These are phyloP conservation scores for Heliconius hewitsoni DNA, from an alignment of 1,140 invertebrate species.

Conservation along the genomic window DNA sequence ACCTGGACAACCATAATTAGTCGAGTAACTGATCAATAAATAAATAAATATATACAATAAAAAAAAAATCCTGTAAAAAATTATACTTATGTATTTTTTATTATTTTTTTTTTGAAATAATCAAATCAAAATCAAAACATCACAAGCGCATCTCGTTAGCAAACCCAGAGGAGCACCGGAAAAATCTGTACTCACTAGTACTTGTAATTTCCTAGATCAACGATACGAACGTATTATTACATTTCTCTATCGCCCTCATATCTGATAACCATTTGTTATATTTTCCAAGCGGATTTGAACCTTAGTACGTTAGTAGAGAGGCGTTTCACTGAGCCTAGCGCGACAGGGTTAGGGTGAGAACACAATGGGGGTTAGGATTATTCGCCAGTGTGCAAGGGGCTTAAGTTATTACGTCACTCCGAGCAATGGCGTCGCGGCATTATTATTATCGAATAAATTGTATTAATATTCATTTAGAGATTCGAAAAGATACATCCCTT, in stretches of 20 bases:
- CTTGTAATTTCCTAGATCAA: constrained; percentile 44
- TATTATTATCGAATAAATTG: constrained; percentile 64
- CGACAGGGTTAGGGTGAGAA: constrained; percentile 55
- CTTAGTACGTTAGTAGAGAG: constrained; percentile 35
- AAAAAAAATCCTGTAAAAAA: background rate
- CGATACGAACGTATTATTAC: constrained; percentile 49
- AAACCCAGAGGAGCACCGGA: constrained; percentile 34
- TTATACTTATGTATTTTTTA: background rate
- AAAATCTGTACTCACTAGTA: constrained; percentile 39
- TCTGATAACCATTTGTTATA: constrained; percentile 41
- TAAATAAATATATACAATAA: too few relatives aligned
- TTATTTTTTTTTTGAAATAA: constrained; percentile 14
- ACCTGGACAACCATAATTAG: too few relatives aligned
- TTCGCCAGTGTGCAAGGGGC: constrained; percentile 61
- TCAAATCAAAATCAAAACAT: constrained; percentile 25
- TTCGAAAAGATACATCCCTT: constrained; percentile 36
- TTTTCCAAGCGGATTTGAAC: constrained; percentile 32
- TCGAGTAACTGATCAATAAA: too few relatives aligned
- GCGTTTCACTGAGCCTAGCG: constrained; percentile 44
- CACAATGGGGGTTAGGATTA: constrained; percentile 67
- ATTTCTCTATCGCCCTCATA: constrained; percentile 53
- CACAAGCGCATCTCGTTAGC: constrained; percentile 34
- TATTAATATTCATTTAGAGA: constrained; percentile 48
- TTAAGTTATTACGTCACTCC: constrained; percentile 71
- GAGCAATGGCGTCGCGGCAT: constrained; percentile 53